phyloP scores from a whole-genome alignment of 2,797 vertebrate species.

The Alcedo quadribrachys region DNA sequence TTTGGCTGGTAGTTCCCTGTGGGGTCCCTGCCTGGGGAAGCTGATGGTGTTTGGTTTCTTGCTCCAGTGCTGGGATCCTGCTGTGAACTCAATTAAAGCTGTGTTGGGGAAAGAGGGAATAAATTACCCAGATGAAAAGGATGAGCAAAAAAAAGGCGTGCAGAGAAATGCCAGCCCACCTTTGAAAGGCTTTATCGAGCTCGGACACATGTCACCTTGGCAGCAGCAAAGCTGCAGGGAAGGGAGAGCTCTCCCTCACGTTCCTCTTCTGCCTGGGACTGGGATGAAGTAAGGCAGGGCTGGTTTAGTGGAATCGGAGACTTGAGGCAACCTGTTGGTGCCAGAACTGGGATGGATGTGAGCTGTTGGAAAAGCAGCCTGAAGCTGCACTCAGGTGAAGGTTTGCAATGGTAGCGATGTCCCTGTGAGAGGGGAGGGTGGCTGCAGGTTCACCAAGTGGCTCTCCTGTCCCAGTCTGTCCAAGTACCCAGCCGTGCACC shows the following conservation, averaged over 20 bases:
- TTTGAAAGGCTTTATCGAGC: conserved; percentile 25
- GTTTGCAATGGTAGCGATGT: not conserved
- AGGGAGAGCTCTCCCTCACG: not conserved
- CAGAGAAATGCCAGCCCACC: conserved; percentile 12
- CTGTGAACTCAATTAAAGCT: conserved; percentile 58
- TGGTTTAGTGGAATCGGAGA: not conserved
- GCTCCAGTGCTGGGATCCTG: not conserved
- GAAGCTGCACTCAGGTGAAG: not conserved
- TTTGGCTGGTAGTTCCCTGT: not conserved
- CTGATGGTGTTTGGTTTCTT: conserved; percentile 11
- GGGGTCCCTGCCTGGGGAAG: not conserved
- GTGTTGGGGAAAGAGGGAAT: conserved; percentile 1
- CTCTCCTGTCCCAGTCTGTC: not conserved
- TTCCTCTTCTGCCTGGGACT: not conserved
- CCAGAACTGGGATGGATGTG: fast-evolving
- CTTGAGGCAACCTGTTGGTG: not conserved
- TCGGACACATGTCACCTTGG: not conserved
- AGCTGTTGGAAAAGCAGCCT: not conserved
- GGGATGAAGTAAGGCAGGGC: not conserved
- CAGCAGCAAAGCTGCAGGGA: not conserved
- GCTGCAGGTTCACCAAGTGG: not conserved
- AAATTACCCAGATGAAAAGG: conserved; percentile 49
- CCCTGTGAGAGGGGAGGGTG: not conserved
- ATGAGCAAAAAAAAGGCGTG: not conserved
- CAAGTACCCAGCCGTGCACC: not conserved